phyloP scores from a whole-genome alignment of 2,888 invertebrate species.

The Volucella inflata region DNA sequence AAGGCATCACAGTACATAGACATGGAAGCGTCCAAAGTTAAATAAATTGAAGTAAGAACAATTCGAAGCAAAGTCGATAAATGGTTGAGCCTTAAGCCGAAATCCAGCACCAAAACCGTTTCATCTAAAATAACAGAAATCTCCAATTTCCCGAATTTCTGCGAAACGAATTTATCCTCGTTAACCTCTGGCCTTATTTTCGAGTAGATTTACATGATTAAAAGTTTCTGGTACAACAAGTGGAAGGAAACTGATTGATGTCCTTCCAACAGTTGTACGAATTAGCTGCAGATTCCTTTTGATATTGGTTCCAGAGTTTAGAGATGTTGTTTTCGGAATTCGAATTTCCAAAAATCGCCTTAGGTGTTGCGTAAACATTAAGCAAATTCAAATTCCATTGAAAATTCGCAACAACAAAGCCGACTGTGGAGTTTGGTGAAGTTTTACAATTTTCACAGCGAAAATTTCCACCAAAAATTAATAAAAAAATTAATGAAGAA shows the following conservation, averaged over 20 bases:
- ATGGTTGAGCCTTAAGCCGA: too few relatives aligned
- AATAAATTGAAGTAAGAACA: too few relatives aligned
- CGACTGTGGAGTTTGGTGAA: constrained; percentile 25
- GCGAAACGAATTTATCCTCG: background rate
- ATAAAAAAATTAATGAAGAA: background rate
- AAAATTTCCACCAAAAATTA: constrained; percentile 21
- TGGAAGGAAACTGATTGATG: too few relatives aligned
- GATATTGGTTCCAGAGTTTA: background rate
- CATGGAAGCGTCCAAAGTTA: too few relatives aligned
- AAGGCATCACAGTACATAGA: too few relatives aligned
- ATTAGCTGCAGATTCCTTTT: background rate
- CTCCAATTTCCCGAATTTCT: background rate
- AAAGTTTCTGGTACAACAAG: constrained; percentile 22
- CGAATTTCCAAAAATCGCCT: constrained; percentile 37
- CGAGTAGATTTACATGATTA: constrained; percentile 23
- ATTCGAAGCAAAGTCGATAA: too few relatives aligned
- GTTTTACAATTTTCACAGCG: constrained; percentile 23
- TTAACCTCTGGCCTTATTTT: background rate
- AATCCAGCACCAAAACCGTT: too few relatives aligned
- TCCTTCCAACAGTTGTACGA: too few relatives aligned
- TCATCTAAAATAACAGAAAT: background rate
- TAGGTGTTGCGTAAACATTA: constrained; percentile 31
- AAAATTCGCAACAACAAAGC: background rate
- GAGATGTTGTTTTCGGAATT: background rate
- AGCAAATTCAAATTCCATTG: constrained; percentile 1